Evolutionary conservation across 2,888 invertebrate species (phyloP).

Genomic region (Dicyrtoma fusca): DNA sequence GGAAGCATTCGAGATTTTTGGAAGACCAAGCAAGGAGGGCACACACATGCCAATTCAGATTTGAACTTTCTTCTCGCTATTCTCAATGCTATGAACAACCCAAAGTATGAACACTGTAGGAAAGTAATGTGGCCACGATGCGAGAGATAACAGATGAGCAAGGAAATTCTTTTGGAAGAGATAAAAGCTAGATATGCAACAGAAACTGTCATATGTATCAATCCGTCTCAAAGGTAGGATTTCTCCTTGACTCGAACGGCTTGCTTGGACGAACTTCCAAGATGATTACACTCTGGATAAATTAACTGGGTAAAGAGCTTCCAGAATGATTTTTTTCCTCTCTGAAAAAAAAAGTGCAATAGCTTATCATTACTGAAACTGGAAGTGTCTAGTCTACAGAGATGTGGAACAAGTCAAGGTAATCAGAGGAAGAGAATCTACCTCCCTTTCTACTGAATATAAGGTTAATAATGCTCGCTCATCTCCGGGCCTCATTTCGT

Average conservation of each 20-base stretch:
- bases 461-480: not conserved
- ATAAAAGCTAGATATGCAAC: too few relatives aligned
- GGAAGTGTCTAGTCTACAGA: not conserved
- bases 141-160: too few relatives aligned
- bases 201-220: too few relatives aligned
- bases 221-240: too few relatives aligned
- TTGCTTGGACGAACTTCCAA: conserved; percentile 18
- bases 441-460: not conserved
- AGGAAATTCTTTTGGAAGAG: too few relatives aligned
- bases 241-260: not conserved
- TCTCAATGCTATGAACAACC: too few relatives aligned
- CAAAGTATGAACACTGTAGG: too few relatives aligned
- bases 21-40: too few relatives aligned
- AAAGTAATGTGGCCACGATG: too few relatives aligned
- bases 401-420: conserved; percentile 22
- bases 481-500: not conserved
- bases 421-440: conserved; percentile 4
- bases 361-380: conserved; percentile 14
- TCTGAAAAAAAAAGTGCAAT: conserved; percentile 17
- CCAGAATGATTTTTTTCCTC: conserved; percentile 13
- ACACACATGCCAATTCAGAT: too few relatives aligned
- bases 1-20: too few relatives aligned
- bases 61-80: too few relatives aligned
- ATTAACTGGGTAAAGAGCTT: conserved; percentile 27
- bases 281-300: conserved; percentile 32